Evolutionary conservation across 92 coral and sea anemone genomes (phyloP), one percentile per base, ranked within the genome.

Genomic region (Palythoa caribaeorum): DNA sequence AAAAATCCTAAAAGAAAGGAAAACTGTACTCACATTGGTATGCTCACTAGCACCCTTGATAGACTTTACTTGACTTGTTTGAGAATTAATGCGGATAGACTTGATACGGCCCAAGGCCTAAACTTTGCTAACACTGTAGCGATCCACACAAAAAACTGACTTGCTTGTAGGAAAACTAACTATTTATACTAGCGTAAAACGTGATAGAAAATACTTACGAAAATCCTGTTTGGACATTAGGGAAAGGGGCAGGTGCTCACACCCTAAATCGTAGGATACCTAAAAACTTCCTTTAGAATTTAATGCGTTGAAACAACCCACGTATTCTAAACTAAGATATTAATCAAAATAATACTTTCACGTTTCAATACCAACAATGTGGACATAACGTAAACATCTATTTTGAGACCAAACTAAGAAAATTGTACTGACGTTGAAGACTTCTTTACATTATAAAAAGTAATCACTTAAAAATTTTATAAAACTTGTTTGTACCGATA

Each of bases 281-380:
- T 72, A 57, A 72, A 72, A 10, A 72, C 76, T 72, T 72, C 77
- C 52, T 72, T 72, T 44, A 72, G 63, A 38, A 38, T 38, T 72
- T 72, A 28, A 12, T 72, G 77, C 6, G 52, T 16, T 38, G 50
- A 38, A 72, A 19, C 47, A 38, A 72, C 77, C 77, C 38, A 72
- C 77, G 16, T 38, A 72, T 72, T 72, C 77, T 38, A 72, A 72
- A 12, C 47, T 72, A 38, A 38, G 77, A 38, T 72, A 72, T 72
- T 39, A 72, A 72, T 37, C n/a, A 71, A 72, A 72, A 72, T 37
- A 72, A 72, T 72, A 12, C 77, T 72, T 72, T 12, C 52, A 72
- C 77, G 77, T 72, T 72, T 38, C 77, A 72, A 38, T 37, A 72
- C 77, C 77, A 72, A 72, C 77, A n/a, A n/a, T n/a, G n/a, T n/a